Evolutionary conservation across 2,797 vertebrate genomes (phyloP).

Genomic region (Pseudochaenichthys georgianus): DNA sequence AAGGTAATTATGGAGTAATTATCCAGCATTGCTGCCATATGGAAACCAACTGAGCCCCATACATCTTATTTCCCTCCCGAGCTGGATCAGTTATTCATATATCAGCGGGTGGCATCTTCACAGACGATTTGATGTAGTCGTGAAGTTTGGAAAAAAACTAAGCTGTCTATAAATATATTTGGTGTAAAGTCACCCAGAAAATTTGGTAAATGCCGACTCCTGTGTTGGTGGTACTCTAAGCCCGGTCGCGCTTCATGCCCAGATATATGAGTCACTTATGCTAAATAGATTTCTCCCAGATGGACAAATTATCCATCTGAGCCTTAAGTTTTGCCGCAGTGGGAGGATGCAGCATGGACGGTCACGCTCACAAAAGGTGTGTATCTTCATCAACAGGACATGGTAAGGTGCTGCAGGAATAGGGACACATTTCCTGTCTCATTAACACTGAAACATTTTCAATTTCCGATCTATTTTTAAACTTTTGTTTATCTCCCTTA

Average conservation of each 20-base stretch:
- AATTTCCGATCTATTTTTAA: slow-evolving; percentile 20
- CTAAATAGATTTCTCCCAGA: slow-evolving; percentile 70
- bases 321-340: slow-evolving; percentile 58
- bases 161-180: slow-evolving; percentile 18
- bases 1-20: slow-evolving; percentile 83
- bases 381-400: slow-evolving; percentile 46
- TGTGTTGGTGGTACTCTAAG: slow-evolving; percentile 37
- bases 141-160: slow-evolving; percentile 16
- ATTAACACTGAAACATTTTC: slow-evolving; percentile 14
- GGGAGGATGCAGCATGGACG: slow-evolving; percentile 55
- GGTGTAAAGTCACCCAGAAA: slow-evolving; percentile 30
- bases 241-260: slow-evolving; percentile 31
- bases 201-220: slow-evolving; percentile 13
- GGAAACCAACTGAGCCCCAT: slow-evolving; percentile 71
- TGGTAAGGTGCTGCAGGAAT: background rate
- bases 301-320: slow-evolving; percentile 69
- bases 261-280: slow-evolving; percentile 68
- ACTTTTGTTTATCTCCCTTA: slow-evolving; percentile 32
- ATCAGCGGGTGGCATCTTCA: slow-evolving; percentile 35
- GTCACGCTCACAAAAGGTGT: slow-evolving; percentile 53
- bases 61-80: slow-evolving; percentile 70
- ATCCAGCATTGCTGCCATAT: slow-evolving; percentile 79
- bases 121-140: slow-evolving; percentile 39
- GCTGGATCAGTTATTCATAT: slow-evolving; percentile 44
- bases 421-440: background rate